Evolutionary conservation across 2,113 vertebrate species (phyloP).

Genomic region (Heterotis niloticus): DNA sequence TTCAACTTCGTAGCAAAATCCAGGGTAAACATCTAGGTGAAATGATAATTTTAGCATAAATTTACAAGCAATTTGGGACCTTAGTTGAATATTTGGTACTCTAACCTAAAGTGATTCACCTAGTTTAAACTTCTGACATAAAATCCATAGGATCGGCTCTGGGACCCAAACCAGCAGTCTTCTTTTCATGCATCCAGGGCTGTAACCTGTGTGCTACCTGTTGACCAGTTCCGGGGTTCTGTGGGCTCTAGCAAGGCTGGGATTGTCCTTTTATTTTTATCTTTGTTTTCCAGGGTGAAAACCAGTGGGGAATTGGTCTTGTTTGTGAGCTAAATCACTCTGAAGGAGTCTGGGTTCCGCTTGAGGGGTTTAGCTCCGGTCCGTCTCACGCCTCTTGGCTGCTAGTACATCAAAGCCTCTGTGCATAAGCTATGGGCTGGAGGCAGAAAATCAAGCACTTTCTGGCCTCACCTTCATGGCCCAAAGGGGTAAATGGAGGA

Average conservation of each 20-base stretch:
- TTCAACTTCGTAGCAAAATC: too few relatives aligned
- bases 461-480: not conserved
- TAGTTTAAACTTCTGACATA: too few relatives aligned
- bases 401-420: slow-evolving; percentile 15
- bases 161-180: too few relatives aligned
- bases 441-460: slow-evolving; percentile 1
- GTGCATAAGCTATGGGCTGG: not conserved
- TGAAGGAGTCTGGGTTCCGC: not conserved
- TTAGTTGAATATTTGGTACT: too few relatives aligned
- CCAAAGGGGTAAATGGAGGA: not conserved
- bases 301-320: not conserved
- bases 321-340: not conserved
- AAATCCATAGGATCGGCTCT: too few relatives aligned
- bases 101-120: too few relatives aligned
- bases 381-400: slow-evolving; percentile 3
- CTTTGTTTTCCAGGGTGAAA: not conserved
- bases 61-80: too few relatives aligned
- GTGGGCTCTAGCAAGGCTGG: not conserved
- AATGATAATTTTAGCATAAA: too few relatives aligned
- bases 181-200: too few relatives aligned
- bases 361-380: slow-evolving; percentile 1
- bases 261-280: slow-evolving; percentile 1
- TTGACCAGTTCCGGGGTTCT: too few relatives aligned
- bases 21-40: too few relatives aligned
- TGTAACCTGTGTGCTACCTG: too few relatives aligned